These are phyloP conservation scores for Mus pahari DNA, from an alignment of 2,113 vertebrate species.

Conservation along the genomic window DNA sequence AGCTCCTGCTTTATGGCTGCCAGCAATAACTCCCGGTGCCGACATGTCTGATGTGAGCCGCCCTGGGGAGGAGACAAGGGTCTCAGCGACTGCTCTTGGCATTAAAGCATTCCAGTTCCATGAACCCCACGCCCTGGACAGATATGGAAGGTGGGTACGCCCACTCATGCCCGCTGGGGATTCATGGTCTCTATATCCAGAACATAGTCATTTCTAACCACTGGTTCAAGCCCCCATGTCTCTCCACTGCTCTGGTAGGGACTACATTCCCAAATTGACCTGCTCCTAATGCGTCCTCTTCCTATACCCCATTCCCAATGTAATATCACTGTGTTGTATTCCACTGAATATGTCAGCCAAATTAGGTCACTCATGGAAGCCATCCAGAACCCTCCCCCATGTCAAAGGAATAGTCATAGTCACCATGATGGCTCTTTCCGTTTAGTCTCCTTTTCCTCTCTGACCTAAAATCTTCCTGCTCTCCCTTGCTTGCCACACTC, in stretches of 20 bases:
- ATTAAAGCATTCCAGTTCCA: neutral
- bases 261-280: neutral
- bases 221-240: neutral
- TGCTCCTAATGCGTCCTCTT: neutral
- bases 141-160: neutral
- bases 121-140: neutral
- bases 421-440: neutral
- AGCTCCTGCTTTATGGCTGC: conserved; percentile 60
- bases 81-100: neutral
- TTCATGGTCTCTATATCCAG: neutral
- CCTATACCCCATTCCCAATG: neutral
- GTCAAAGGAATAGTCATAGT: neutral
- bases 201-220: neutral
- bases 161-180: neutral
- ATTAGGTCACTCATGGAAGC: neutral
- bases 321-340: neutral
- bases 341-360: neutral
- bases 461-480: neutral
- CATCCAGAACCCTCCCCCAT: neutral
- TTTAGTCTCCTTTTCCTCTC: neutral
- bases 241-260: too few species aligned
- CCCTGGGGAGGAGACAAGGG: neutral
- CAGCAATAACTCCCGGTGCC: conserved; percentile 46
- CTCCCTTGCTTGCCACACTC: neutral
- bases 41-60: neutral